Conservation (phyloP, 2,113 vertebrate species). For the Heterochromis multidens region DNA sequence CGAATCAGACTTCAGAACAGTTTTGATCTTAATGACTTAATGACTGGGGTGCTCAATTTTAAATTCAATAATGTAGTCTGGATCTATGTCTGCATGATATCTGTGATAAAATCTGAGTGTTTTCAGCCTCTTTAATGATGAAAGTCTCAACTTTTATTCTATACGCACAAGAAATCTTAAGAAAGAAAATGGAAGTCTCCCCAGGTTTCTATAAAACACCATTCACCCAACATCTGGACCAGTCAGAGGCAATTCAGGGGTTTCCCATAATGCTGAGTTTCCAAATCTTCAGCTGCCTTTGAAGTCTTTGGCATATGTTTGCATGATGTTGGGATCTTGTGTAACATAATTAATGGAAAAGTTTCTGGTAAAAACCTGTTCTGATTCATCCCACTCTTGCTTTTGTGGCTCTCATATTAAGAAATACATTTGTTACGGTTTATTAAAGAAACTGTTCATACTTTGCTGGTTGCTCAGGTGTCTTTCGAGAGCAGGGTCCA, state of each 20-base stretch:
- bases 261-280: background rate
- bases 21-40: too few species aligned
- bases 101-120: too few species aligned
- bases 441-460: background rate
- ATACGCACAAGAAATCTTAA: background rate
- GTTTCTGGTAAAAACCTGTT: background rate
- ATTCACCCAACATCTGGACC: background rate
- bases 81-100: too few species aligned
- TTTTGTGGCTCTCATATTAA: background rate
- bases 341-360: background rate
- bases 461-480: rapidly evolving
- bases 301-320: background rate
- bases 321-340: background rate
- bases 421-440: background rate
- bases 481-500: too few species aligned
- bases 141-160: background rate
- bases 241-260: background rate
- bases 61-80: too few species aligned
- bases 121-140: too few species aligned
- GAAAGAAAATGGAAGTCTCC: background rate
- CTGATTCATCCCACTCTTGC: background rate
- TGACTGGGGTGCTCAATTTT: too few species aligned
- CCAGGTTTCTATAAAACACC: background rate
- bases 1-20: too few species aligned
- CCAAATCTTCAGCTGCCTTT: background rate